Evolutionary conservation across 2,797 vertebrate species (phyloP).

Genomic region (Thaleichthys pacificus): DNA sequence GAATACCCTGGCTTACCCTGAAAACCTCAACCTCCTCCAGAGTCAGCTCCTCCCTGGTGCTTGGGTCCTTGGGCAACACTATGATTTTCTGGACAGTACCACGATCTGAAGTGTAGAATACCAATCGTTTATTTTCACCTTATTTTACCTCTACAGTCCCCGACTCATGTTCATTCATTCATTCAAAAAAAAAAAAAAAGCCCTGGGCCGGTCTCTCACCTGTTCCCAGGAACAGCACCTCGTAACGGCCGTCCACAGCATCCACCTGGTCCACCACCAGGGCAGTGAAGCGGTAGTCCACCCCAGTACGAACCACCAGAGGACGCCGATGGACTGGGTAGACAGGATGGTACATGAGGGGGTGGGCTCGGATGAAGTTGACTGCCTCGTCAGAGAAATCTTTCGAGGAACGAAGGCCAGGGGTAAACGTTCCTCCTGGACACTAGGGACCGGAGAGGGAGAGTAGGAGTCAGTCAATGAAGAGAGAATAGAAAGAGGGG

Average conservation of each 20-base stretch:
- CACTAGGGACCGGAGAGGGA: conserved; percentile 64
- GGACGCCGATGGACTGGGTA: conserved; percentile 83
- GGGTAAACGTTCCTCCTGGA: conserved; percentile 84
- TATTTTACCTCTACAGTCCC: background rate
- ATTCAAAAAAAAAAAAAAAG: background rate
- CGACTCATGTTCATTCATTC: background rate
- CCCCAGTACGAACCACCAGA: conserved; percentile 81
- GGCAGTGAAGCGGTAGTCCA: conserved; percentile 83
- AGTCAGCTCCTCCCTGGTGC: conserved; percentile 80
- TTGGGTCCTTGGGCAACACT: conserved; percentile 80
- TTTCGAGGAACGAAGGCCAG: conserved; percentile 79
- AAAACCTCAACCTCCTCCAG: conserved; percentile 87
- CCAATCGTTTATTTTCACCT: background rate
- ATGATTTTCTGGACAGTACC: conserved; percentile 87
- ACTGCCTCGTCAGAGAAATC: conserved; percentile 84
- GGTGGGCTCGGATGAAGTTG: conserved; percentile 82
- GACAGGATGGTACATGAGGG: conserved; percentile 82
- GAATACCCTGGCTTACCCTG: conserved; percentile 64
- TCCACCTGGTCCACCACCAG: conserved; percentile 84
- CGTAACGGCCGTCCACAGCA: conserved; percentile 83
- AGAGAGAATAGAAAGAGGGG: conserved; percentile 7
- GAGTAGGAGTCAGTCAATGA: background rate
- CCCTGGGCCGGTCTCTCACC: conserved; percentile 59
- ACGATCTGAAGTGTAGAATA: conserved; percentile 65
- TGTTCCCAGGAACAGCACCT: conserved; percentile 85